Base-by-base conservation (phyloP, 2,888 invertebrate species). In the Anthophora plumipes region DNA sequence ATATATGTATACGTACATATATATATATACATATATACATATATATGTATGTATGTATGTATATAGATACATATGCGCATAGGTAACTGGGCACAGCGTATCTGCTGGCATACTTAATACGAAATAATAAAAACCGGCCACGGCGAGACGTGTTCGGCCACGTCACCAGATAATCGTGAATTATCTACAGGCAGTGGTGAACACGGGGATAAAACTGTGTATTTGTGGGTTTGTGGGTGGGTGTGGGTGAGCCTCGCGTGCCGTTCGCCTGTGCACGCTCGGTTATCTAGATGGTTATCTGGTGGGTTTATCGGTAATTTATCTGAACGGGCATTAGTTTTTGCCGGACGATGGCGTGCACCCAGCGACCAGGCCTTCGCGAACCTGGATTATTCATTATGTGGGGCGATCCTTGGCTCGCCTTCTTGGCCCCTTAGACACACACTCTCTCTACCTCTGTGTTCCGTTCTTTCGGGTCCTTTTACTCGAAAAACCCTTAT, bases 241-340 rank as follows among this genome's bases (percentile, higher is more conserved):
- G 31, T 7, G 20, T 25, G 41, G 59, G 43, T 80, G 83, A 79
- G 85, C 87, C 48, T 91, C 88, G 90, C 91, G 90, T 90, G 90
- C 78, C 77, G 52, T 73, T 67, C 83, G 87, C 85, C 84, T 79
- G 69, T 83, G 88, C 88, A 83, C 89, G 89, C 90, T 88, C 89
- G 88, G 91, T 91, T 92, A 92, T 92, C 91, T 89, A 92, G 93
- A 93, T 93, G 85, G 83, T 91, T 91, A 93, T 93, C 93, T 89
- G 76, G 82, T 72, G 84, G 90, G 90, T 92, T 93, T 93, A 93
- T 93, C 93, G 92, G 91, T 92, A 92, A 93, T 93, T 93, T 93
- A 93, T 93, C 93, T 92, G 92, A 88, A 91, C 92, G 91, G 91
- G 93, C 93, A 93, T 93, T 93, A 92, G 92, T 92, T 93, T 93